phyloP scores from a whole-genome alignment of 2,888 invertebrate species.

The Drosophila dives region DNA sequence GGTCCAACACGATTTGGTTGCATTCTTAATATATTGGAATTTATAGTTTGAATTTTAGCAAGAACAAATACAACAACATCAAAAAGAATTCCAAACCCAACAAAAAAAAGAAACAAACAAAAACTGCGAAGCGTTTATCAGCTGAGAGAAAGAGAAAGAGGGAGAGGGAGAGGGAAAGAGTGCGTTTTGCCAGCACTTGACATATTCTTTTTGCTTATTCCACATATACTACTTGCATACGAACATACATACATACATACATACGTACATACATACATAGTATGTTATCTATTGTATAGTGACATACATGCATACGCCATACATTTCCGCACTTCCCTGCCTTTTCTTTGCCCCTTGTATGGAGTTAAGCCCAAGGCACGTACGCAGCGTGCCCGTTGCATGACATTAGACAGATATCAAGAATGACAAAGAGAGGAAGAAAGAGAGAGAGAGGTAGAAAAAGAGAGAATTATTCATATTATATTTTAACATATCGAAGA shows the following conservation, averaged over 20 bases:
- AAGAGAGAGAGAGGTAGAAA: not conserved
- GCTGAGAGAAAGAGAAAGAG: not conserved
- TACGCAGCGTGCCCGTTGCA: constrained; percentile 36
- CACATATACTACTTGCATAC: not conserved
- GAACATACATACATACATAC: not conserved
- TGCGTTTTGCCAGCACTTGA: constrained; percentile 42
- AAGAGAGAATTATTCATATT: not conserved
- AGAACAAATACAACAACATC: constrained; percentile 4
- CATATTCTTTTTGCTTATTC: constrained; percentile 1
- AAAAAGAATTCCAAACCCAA: constrained; percentile 11
- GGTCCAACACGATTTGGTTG: constrained; percentile 33
- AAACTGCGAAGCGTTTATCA: constrained; percentile 28
- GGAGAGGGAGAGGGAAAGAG: not conserved
- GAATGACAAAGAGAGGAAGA: not conserved
- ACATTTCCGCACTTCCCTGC: constrained; percentile 5
- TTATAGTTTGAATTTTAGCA: constrained; percentile 28
- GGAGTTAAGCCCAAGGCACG: constrained; percentile 44
- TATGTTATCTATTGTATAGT: constrained; percentile 20
- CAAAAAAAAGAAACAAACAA: constrained; percentile 52
- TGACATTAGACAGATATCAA: constrained; percentile 26
- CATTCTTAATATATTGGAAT: constrained; percentile 52
- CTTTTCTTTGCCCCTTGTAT: not conserved
- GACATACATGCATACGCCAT: not conserved
- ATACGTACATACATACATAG: not conserved
- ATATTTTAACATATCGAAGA: not conserved